Percentiles rank a stretch among this genome's conserved stretches.
These are phyloP conservation scores for Moxostoma hubbsi DNA, from an alignment of 2,797 vertebrate genomes.

Conservation along the genomic window DNA sequence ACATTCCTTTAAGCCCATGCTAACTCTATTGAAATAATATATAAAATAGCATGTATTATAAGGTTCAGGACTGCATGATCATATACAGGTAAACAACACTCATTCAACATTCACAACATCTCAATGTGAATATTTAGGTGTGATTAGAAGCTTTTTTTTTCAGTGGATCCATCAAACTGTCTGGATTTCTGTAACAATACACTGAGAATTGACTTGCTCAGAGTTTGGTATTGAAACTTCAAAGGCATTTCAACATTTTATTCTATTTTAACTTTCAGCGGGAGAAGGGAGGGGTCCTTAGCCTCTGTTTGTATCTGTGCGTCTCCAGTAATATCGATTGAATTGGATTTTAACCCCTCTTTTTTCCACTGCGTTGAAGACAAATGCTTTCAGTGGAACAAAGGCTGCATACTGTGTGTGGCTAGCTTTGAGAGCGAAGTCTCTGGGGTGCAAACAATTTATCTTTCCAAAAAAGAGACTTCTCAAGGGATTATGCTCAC, in stretches of 20 bases:
- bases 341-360: constrained; percentile 77
- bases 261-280: constrained; percentile 79
- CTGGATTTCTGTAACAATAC: constrained; percentile 62
- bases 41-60: not conserved
- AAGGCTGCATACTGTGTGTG: constrained; percentile 66
- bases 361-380: constrained; percentile 68
- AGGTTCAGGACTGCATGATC: not conserved
- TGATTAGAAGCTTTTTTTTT: not conserved
- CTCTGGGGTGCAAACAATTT: constrained; percentile 50
- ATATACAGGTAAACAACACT: not conserved
- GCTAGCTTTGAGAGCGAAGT: constrained; percentile 44
- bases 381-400: constrained; percentile 77
- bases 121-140: constrained; percentile 23
- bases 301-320: constrained; percentile 65
- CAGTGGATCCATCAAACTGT: not conserved
- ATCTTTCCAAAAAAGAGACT: constrained; percentile 34
- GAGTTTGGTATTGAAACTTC: constrained; percentile 75
- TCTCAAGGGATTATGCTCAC: constrained; percentile 34
- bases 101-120: not conserved
- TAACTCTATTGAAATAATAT: not conserved
- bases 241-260: constrained; percentile 71
- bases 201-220: constrained; percentile 75
- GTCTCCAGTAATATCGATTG: constrained; percentile 77
- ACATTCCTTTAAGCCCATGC: too few species aligned
- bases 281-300: constrained; percentile 72